phyloP scores from a whole-genome alignment of 2,888 invertebrate genomes.

The Troides helena region DNA sequence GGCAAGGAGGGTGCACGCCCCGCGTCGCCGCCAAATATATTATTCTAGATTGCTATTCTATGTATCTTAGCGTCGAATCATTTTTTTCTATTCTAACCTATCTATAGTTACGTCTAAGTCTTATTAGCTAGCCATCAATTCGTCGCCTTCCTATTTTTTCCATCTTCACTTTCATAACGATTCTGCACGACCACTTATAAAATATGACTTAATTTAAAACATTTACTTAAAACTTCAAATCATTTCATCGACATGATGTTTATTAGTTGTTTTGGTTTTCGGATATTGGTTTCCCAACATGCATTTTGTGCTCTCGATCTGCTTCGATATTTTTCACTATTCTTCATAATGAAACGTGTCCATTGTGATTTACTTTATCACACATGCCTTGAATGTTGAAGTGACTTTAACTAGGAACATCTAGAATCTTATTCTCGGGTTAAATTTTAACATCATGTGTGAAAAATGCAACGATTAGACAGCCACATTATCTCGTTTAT shows the following conservation, averaged over 20 bases:
- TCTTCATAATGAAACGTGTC: conserved; percentile 42
- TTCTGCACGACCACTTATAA: conserved; percentile 67
- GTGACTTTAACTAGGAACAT: conserved; percentile 71
- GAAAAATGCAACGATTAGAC: conserved; percentile 75
- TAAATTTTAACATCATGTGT: conserved; percentile 61
- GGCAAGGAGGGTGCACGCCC: conserved; percentile 51
- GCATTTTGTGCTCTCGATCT: conserved; percentile 62
- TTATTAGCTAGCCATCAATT: conserved; percentile 67
- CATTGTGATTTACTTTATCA: conserved; percentile 50
- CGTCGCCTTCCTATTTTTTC: conserved; percentile 61
- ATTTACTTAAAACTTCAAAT: conserved; percentile 73
- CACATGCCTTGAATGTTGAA: conserved; percentile 63
- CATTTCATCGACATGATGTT: conserved; percentile 69
- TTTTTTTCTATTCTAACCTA: conserved; percentile 77
- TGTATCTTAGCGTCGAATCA: conserved; percentile 76
- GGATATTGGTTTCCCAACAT: conserved; percentile 65
- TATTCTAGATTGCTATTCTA: conserved; percentile 73
- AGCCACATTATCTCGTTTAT: conserved; percentile 64
- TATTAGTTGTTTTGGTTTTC: conserved; percentile 66
- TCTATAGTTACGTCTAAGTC: conserved; percentile 73
- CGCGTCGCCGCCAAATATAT: conserved; percentile 57
- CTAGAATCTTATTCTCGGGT: conserved; percentile 56
- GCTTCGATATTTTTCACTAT: conserved; percentile 45
- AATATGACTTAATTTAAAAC: conserved; percentile 75
- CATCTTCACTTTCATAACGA: conserved; percentile 62